Evolutionary conservation across 2,797 vertebrate species (phyloP), one percentile per base, ranked within the genome.

Genomic region (Gambusia yucatana): DNA sequence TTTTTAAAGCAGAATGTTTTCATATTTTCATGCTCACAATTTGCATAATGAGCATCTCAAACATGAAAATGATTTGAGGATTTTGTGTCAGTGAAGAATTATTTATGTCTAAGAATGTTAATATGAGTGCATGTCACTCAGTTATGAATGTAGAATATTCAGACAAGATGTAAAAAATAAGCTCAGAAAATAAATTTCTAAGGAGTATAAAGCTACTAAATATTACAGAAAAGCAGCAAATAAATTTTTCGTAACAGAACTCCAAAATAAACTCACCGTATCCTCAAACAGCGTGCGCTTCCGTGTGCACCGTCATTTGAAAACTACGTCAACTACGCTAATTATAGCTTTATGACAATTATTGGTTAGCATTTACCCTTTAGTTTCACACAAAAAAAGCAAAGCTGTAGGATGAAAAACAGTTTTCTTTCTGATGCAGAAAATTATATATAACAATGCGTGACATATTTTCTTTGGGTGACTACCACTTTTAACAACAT

Each of bases 161-260:
- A 73, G 46, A 16, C 28, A 13, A 7, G 65, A 17, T 77, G 61
- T 65, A 78, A 33, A 52, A 77, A 28, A 46, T 52, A 7, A 48
- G 55, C 50, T 80, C 80, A 61, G 76, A 84, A 83, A 84, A 79
- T 83, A 78, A 85, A 84, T 75, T 16, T 75, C 43, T 43, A 41
- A 39, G 41, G 75, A 46, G 16, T 13, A 71, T 59, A 78, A 80
- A 83, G 6, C 22, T 20, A 11, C 20, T 39, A 80, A 77, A 82
- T 81, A 73, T 57, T 44, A 77, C 0, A 39, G 33, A 22, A 50
- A 80, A 85, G 74, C 47, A 69, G 65, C 41, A 70, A 25, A 52
- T 28, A 71, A 30, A 28, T 72, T 81, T 10, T 78, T 25, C 75
- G 20, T 76, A 69, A 69, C 43, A 80, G 79, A 76, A 83, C 67